Percentiles rank a stretch among this genome's conserved stretches.
These are phyloP conservation scores for Trogon melanurus DNA, from an alignment of 2,113 vertebrate species.

Conservation along the genomic window DNA sequence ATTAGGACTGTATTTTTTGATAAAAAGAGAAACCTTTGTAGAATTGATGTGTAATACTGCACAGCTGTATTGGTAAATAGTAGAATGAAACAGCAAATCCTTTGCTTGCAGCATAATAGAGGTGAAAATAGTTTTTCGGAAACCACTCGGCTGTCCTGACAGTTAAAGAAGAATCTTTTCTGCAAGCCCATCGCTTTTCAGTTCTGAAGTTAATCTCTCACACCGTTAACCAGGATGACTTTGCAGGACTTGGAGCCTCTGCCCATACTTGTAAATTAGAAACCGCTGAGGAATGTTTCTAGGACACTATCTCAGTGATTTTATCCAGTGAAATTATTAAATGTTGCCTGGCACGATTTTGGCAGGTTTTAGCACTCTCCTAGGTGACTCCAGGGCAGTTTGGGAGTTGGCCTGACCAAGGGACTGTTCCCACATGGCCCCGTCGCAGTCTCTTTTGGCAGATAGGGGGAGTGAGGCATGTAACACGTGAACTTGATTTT, in stretches of 20 bases:
- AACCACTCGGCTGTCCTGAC: neutral
- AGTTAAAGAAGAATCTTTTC: neutral
- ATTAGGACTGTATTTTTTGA: neutral
- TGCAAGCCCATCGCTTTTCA: neutral
- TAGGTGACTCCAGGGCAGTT: neutral
- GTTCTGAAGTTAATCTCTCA: neutral
- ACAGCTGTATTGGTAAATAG: neutral
- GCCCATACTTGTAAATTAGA: neutral
- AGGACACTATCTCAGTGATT: neutral
- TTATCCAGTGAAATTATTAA: neutral
- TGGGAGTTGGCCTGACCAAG: neutral
- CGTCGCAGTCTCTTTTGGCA: neutral
- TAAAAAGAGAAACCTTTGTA: neutral
- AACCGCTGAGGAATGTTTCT: neutral
- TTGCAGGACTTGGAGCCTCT: neutral
- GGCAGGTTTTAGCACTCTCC: neutral
- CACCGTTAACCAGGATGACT: neutral
- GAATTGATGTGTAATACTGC: neutral
- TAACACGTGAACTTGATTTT: neutral
- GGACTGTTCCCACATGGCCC: neutral
- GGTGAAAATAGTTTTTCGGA: conserved; percentile 21
- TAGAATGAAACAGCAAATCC: conserved; percentile 26
- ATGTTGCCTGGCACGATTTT: neutral
- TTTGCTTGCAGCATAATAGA: conserved; percentile 12
- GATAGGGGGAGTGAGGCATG: neutral